Base-by-base conservation (phyloP, 2,113 vertebrate species). In the Larimichthys crocea region DNA sequence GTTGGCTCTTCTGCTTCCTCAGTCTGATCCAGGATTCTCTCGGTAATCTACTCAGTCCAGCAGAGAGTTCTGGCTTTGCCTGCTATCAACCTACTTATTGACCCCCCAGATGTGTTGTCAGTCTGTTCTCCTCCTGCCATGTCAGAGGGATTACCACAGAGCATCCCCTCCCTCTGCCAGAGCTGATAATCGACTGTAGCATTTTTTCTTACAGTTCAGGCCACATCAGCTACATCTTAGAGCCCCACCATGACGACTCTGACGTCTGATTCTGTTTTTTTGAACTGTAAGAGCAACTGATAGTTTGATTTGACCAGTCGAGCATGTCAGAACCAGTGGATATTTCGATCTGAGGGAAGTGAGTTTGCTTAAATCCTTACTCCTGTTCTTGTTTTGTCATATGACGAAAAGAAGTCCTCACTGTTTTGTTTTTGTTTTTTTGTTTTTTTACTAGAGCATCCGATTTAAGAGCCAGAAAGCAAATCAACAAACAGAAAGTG, bases 21-120 rank as follows among this genome's bases (percentile, higher is more conserved):
- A 1, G 72, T 80, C 77, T 89, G 88, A 89, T 84, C 82, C 80
- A 52, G 80, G 82, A 82, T 75, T 69, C 83, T 85, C 85, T 69
- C 63, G 52, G 67, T 93, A 93, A 93, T 92, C 92, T 91, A 83
- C 88, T 91, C 84, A 90, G 84, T 69, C 57, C 74, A 72, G 84
- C 75, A 85, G 84, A 85, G 84, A 76, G 85, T 76, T 90, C 56
- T 57, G 62, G 86, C 82, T 88, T 92, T 78, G 84, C 74, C 85
- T 84, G 86, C 83, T 77, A 86, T 89, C 91, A 93, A 84, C 89
- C 89, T 91, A 88, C 86, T 91, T 88, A 92, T 84, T 72, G 76
- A 88, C 82, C 82, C 82, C 35, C 90, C 90, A 94, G 92, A 92
- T 92, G 92, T 93, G 85, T 84, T 24, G 70, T 86, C 92, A 82